Percentiles rank a stretch among this genome's conserved stretches.
Conservation (phyloP, 2,888 invertebrate genomes). For the Cepaea hortensis region DNA sequence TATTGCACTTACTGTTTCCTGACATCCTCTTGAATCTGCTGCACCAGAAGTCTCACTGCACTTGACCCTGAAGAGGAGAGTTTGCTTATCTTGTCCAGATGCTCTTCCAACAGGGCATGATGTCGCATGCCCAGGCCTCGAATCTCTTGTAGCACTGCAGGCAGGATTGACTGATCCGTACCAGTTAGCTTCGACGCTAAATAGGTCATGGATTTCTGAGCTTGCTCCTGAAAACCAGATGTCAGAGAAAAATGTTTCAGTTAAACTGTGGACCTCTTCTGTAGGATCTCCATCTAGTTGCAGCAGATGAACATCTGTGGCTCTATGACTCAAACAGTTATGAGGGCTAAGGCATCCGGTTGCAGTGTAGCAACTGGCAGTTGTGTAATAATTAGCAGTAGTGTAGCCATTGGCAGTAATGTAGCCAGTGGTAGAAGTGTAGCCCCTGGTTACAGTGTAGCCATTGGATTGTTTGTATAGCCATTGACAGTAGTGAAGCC, state of each 20-base stretch:
- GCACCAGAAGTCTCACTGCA: slow-evolving; percentile 75
- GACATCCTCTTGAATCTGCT: slow-evolving; percentile 75
- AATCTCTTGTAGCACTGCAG: slow-evolving; percentile 86
- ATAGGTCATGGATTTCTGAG: slow-evolving; percentile 88
- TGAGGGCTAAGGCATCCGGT: too few species aligned
- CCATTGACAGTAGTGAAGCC: too few species aligned
- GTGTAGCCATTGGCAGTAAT: too few species aligned
- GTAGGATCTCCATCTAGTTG: too few species aligned
- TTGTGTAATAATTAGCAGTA: too few species aligned
- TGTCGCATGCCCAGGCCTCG: slow-evolving; percentile 87
- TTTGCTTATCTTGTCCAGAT: slow-evolving; percentile 85
- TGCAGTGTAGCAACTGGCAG: too few species aligned
- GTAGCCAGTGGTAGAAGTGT: too few species aligned
- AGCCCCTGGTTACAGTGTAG: too few species aligned
- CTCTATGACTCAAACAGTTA: too few species aligned
- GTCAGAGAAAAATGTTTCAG: not conserved
- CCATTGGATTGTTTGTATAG: too few species aligned
- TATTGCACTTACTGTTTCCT: slow-evolving; percentile 66
- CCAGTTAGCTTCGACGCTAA: slow-evolving; percentile 85
- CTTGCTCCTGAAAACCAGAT: slow-evolving; percentile 81
- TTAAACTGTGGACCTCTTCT: too few species aligned
- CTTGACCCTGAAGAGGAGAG: slow-evolving; percentile 76
- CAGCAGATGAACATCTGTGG: too few species aligned
- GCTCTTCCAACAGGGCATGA: slow-evolving; percentile 87
- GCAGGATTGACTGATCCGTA: slow-evolving; percentile 85